phyloP scores from a whole-genome alignment of 2,797 vertebrate species.

The Sebastolobus alascanus region DNA sequence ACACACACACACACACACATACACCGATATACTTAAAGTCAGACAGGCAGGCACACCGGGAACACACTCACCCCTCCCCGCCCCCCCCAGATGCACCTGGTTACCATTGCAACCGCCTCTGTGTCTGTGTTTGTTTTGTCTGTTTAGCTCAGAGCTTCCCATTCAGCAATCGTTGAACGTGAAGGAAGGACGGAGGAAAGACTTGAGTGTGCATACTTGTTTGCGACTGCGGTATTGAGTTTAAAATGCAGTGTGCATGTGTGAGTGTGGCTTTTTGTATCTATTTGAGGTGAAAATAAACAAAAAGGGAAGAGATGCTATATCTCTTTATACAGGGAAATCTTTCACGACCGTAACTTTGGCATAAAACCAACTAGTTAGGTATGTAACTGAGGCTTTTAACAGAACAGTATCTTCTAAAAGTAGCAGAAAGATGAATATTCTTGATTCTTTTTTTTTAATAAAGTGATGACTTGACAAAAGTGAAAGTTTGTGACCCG shows the following conservation, averaged over 20 bases:
- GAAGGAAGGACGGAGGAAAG: slow-evolving; percentile 16
- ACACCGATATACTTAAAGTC: slow-evolving; percentile 3
- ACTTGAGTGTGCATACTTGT: slow-evolving; percentile 26
- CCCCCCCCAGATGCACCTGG: slow-evolving; percentile 23
- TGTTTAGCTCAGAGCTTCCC: slow-evolving; percentile 45
- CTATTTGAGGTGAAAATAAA: neutral
- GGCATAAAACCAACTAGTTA: neutral
- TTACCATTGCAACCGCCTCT: slow-evolving; percentile 57
- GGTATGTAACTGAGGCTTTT: neutral
- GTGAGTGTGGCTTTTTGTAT: neutral
- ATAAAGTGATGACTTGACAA: neutral
- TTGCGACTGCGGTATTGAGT: neutral
- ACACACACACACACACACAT: neutral
- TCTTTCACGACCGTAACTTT: neutral
- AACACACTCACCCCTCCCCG: neutral
- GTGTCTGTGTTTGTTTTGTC: slow-evolving; percentile 7
- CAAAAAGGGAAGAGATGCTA: neutral
- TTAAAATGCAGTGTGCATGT: neutral
- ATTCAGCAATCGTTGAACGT: slow-evolving; percentile 58
- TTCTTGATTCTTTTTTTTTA: neutral
- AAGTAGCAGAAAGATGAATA: neutral
- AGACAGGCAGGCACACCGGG: neutral
- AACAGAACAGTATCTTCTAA: neutral
- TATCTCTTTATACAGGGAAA: neutral
- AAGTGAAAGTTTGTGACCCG: neutral